Base-by-base conservation (phyloP, 2,888 invertebrate genomes). In the Tortricodes alternella region DNA sequence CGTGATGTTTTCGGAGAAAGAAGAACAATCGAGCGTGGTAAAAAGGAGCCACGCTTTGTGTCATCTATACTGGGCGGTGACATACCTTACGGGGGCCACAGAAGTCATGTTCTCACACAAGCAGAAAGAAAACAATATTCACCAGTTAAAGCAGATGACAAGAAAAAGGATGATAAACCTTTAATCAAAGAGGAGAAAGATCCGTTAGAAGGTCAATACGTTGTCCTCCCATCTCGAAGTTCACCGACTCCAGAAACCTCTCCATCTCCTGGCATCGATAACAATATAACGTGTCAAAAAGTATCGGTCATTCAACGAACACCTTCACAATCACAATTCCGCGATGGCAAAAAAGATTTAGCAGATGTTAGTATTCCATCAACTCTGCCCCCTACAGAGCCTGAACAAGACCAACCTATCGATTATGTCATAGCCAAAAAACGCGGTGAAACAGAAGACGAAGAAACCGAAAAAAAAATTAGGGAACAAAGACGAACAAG, bases 391-490 rank as follows among this genome's bases (percentile, higher is more conserved):
- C 65, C 89, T 37, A 62, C 89, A 58, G 94, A 94, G 68, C 95
- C 95, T 0, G 95, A 94, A 77, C 95, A 96, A 83, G 96, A 97
- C 60, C 96, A 96, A 69, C 97, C 97, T 0, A 97, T 97, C 60
- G 96, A 97, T 76, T 97, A 97, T 78, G 96, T 94, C 73, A 95
- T 97, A 64, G 96, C 96, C 18, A 96, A 96, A 79, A 93, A 95
- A 71, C 92, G 94, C 59, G 94, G 94, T 5, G 93, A 94, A 74
- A 85, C 89, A 7, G 94, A 93, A 75, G 93, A 94, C 65, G 94
- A 94, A 71, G 93, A 93, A 76, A 93, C 92, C 60, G 95, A 92
- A 85, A 94, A 92, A 67, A 92, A 93, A 74, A 91, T 93, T 16
- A 90, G 94, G 63, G 94, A 95, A 74, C 94, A 94, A 67, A 91